A percentile compares a stretch with the other conserved stretches of the same genome.
Evolutionary conservation across 1,140 invertebrate genomes (phyloP).

Genomic region (Caenorhabditis briggsae): DNA sequence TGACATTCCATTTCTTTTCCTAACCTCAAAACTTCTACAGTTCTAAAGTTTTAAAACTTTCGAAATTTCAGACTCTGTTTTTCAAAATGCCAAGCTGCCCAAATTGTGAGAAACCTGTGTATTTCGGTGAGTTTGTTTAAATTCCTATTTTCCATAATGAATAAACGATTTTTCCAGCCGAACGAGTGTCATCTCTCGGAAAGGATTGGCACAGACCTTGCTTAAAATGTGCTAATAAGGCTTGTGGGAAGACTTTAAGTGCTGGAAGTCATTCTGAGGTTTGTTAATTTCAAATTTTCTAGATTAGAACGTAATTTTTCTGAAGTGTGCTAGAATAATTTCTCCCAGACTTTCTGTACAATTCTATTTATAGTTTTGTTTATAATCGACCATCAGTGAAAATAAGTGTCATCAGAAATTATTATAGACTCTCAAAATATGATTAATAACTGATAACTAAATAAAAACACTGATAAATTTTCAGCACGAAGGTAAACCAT

Average conservation of each 20-base stretch:
- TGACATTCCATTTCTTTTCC: constrained; percentile 13
- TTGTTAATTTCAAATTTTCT: not conserved
- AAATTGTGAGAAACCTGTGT: constrained; percentile 88
- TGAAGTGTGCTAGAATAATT: too few species aligned
- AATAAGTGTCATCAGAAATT: not conserved
- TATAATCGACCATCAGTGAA: not conserved
- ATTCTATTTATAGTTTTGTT: not conserved
- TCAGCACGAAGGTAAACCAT: constrained; percentile 89
- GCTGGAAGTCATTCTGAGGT: constrained; percentile 90
- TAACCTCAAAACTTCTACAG: not conserved
- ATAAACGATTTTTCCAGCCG: constrained; percentile 82
- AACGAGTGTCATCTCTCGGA: constrained; percentile 89
- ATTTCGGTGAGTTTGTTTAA: constrained; percentile 83
- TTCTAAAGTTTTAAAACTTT: constrained; percentile 14
- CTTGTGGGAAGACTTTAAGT: constrained; percentile 88
- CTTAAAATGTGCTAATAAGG: constrained; percentile 86
- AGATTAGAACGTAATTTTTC: not conserved
- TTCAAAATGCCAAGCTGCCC: constrained; percentile 87
- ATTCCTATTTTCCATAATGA: not conserved
- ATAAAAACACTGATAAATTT: not conserved
- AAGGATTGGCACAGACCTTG: constrained; percentile 94
- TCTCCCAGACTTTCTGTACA: too few species aligned
- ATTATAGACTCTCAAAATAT: not conserved
- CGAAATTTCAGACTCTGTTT: not conserved
- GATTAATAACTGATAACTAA: too few species aligned